Percentiles rank a stretch among this genome's conserved stretches.
These are phyloP conservation scores for Chelidonichthys spinosus DNA, from an alignment of 2,797 vertebrate species.

Conservation along the genomic window DNA sequence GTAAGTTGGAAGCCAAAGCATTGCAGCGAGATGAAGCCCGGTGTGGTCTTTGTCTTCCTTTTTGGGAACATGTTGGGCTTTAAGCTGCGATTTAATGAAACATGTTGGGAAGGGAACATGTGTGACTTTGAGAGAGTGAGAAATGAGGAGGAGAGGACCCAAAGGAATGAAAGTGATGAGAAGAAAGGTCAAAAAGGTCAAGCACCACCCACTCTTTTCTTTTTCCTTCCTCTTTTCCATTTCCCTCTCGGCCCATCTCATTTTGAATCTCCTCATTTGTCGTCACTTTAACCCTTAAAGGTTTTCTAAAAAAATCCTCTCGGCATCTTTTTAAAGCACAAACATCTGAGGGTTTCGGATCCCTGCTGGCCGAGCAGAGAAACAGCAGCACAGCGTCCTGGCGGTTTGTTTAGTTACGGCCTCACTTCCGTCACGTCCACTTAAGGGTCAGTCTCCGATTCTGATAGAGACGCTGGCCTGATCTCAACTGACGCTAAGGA, in stretches of 20 bases:
- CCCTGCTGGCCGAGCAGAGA: background rate
- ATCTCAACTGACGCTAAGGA: slow-evolving; percentile 78
- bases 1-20: background rate
- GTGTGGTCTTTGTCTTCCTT: slow-evolving; percentile 13
- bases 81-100: slow-evolving; percentile 20
- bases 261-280: slow-evolving; percentile 56
- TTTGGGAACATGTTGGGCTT: slow-evolving; percentile 14
- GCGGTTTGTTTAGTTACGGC: slow-evolving; percentile 19
- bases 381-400: background rate
- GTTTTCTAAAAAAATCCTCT: background rate
- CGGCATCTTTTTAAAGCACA: background rate
- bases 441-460: slow-evolving; percentile 24
- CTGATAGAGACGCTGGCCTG: slow-evolving; percentile 76
- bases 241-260: slow-evolving; percentile 48
- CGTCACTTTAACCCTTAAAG: slow-evolving; percentile 3
- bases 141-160: slow-evolving; percentile 65
- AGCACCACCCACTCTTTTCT: slow-evolving; percentile 66
- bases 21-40: background rate
- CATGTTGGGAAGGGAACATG: slow-evolving; percentile 24
- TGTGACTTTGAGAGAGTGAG: slow-evolving; percentile 48
- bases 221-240: slow-evolving; percentile 50
- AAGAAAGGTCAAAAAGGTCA: slow-evolving; percentile 65
- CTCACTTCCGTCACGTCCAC: slow-evolving; percentile 25
- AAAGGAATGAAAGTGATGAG: slow-evolving; percentile 76
- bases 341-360: background rate